Percentiles rank a stretch among this genome's conserved stretches.
These are phyloP conservation scores for Drosophila pectinifera DNA, from an alignment of 1,140 invertebrate species.

Conservation along the genomic window DNA sequence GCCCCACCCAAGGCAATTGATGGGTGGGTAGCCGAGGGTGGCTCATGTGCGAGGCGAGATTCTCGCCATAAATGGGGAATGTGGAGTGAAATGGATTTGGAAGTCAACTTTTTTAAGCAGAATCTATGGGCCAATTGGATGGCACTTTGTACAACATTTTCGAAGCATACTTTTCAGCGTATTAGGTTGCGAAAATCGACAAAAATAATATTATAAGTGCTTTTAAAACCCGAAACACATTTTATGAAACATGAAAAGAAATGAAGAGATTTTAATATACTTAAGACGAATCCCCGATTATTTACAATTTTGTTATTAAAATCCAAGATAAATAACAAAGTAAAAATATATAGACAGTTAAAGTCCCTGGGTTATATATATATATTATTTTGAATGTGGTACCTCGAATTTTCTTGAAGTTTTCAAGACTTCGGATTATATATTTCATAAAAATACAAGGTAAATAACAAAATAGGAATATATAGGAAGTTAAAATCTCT, in stretches of 20 bases:
- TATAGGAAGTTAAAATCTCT: too few species aligned
- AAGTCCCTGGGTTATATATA: too few species aligned
- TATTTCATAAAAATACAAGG: too few species aligned
- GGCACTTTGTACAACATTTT: constrained; percentile 25
- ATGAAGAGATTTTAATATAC: too few species aligned
- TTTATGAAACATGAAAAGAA: not conserved
- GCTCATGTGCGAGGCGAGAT: constrained; percentile 12
- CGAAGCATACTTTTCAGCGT: constrained; percentile 9
- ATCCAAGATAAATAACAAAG: too few species aligned
- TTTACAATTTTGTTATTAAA: too few species aligned
- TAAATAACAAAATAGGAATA: too few species aligned
- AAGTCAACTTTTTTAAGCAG: constrained; percentile 35
- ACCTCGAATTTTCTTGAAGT: too few species aligned
- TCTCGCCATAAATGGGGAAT: constrained; percentile 20
- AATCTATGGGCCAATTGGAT: constrained; percentile 33
- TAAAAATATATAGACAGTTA: too few species aligned
- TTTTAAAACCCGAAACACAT: not conserved
- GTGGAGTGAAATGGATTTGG: constrained; percentile 24
- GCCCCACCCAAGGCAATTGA: constrained; percentile 60
- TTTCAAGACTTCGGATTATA: too few species aligned
- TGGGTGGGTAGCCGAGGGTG: constrained; percentile 26
- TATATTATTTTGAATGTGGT: too few species aligned
- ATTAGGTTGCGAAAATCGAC: not conserved
- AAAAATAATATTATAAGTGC: not conserved
- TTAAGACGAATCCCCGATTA: too few species aligned